These are phyloP conservation scores for Phyllostomus discolor DNA, from an alignment of 2,113 vertebrate species.

Conservation along the genomic window DNA sequence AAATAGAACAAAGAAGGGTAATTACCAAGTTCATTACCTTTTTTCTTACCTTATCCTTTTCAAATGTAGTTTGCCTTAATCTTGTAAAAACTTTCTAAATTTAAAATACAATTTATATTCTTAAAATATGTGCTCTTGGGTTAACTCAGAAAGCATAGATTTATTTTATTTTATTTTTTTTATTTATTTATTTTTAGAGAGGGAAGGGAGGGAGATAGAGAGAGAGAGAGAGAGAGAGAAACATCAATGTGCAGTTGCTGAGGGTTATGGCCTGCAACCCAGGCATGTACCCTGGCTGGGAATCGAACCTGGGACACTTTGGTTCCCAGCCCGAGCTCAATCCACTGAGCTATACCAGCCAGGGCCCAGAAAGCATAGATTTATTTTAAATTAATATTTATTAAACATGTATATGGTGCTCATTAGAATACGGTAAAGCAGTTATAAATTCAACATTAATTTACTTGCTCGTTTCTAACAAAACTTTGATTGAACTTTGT, in stretches of 20 bases:
- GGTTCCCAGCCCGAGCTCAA: too few species aligned
- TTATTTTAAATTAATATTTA: conserved; percentile 11
- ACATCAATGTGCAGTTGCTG: too few species aligned
- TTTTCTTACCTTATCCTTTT: not conserved
- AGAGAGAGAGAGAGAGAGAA: too few species aligned
- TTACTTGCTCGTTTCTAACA: not conserved
- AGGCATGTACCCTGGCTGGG: too few species aligned
- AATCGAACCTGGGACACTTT: too few species aligned
- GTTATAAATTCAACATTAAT: not conserved
- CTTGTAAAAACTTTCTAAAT: conserved; percentile 31
- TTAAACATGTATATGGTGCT: not conserved
- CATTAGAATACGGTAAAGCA: not conserved
- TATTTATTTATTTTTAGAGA: conserved; percentile 36
- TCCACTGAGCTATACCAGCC: too few species aligned
- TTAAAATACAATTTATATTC: not conserved
- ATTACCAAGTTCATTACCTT: conserved; percentile 1
- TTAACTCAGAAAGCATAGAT: not conserved
- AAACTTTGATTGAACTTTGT: conserved; percentile 6
- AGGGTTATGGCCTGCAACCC: too few species aligned
- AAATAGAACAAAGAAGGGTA: conserved; percentile 27
- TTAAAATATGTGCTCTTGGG: not conserved
- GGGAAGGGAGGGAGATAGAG: too few species aligned
- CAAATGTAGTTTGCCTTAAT: conserved; percentile 14
- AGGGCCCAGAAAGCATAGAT: not conserved
- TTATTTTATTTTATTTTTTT: conserved; percentile 30